Evolutionary conservation across 1,140 invertebrate genomes (phyloP).

Genomic region (Drosophila equinoxialis): DNA sequence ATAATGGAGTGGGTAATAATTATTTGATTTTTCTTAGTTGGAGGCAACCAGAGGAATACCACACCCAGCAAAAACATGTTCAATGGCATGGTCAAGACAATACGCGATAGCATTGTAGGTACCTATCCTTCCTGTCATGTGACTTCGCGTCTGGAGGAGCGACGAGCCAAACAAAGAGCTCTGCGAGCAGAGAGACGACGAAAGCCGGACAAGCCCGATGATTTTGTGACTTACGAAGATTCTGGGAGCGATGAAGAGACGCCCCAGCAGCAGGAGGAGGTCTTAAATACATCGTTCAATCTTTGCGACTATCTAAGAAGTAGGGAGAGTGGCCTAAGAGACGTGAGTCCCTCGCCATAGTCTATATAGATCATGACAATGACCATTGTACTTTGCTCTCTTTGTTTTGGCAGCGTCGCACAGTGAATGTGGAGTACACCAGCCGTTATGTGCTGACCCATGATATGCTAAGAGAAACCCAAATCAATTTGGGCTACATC

Average conservation of each 20-base stretch:
- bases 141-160: slow-evolving; percentile 88
- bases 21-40: slow-evolving; percentile 28
- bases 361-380: not conserved
- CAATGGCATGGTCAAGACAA: slow-evolving; percentile 83
- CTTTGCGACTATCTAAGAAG: slow-evolving; percentile 92
- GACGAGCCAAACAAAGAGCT: slow-evolving; percentile 87
- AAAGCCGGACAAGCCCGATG: slow-evolving; percentile 93
- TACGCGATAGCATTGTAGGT: slow-evolving; percentile 84
- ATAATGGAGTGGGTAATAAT: slow-evolving; percentile 52
- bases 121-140: slow-evolving; percentile 89
- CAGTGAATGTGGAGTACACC: slow-evolving; percentile 90
- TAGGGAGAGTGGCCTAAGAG: slow-evolving; percentile 88
- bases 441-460: slow-evolving; percentile 93
- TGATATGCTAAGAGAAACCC: slow-evolving; percentile 93
- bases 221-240: slow-evolving; percentile 94
- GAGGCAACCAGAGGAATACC: slow-evolving; percentile 16
- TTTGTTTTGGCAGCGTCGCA: slow-evolving; percentile 83
- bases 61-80: slow-evolving; percentile 68
- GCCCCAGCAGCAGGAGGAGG: slow-evolving; percentile 87
- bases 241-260: slow-evolving; percentile 93
- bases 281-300: slow-evolving; percentile 91
- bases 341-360: slow-evolving; percentile 83
- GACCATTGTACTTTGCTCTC: slow-evolving; percentile 15
- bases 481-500: slow-evolving; percentile 92
- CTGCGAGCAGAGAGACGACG: slow-evolving; percentile 88